Base-by-base conservation (phyloP, 2,888 invertebrate genomes). In the Tetanocera ferruginea region DNA sequence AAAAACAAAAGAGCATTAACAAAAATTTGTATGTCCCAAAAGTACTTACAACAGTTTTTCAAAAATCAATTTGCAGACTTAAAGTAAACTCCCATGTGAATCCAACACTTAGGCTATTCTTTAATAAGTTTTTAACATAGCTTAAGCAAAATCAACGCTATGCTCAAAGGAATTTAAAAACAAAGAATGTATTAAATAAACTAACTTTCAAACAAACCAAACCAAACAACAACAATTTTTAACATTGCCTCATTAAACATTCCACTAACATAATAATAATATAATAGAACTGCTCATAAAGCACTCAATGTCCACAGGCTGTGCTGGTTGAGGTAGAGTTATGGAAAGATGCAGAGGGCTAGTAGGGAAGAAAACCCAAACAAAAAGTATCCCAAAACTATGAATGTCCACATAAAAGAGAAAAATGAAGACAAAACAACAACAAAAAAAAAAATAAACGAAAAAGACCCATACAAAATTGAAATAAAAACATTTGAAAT, bases 211-310 rank as follows among this genome's bases (percentile, higher is more conserved):
- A 37, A 43, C 43, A 43, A 43, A 43, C n/a, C n/a, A 11, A 43
- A 43, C 1, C 11, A 43, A 43, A 43, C 43, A 28, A 51, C 25
- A 69, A 25, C 51, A 25, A 49, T 49, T 69, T 51, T 14, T 37
- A 37, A 23, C 72, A 23, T 84, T 83, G 84, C 83, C 85, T 84
- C 85, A 85, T 85, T 84, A 84, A 60, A 77, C 62, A 72, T 80
- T 76, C 77, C 76, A 81, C 73, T 25, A 76, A 76, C 67, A 57
- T 23, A 25, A 57, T 5, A 25, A 51, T 31, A 28, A 67, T 25
- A 51, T 31, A 28, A 67, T 25, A 57, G 77, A 80, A 78, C 37
- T 57, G 17, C 25, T 8, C 72, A 60, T 25, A 72, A 69, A 69
- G 69, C 69, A 49, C 28, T 69, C 67, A 37, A 17, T 64, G 28